Evolutionary conservation across 2,797 vertebrate genomes (phyloP).

Genomic region (Epinephelus malabaricus): DNA sequence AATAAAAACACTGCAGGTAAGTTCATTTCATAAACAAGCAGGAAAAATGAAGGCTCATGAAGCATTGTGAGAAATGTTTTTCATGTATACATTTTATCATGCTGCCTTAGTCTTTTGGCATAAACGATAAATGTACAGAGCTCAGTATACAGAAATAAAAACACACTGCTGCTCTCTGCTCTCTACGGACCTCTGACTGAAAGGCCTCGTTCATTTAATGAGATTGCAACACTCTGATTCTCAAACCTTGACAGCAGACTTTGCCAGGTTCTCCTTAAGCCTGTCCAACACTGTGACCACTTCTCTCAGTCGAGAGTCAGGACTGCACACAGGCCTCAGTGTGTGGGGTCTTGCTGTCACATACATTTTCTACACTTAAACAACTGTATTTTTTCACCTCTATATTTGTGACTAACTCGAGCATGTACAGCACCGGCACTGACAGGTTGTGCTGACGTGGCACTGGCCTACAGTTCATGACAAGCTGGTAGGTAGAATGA

Average conservation of each 20-base stretch:
- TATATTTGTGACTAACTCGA: slow-evolving; percentile 41
- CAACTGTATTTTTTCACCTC: slow-evolving; percentile 32
- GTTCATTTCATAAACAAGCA: background rate
- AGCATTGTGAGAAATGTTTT: background rate
- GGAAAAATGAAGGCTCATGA: slow-evolving; percentile 3
- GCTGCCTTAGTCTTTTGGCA: slow-evolving; percentile 31
- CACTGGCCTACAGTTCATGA: slow-evolving; percentile 24
- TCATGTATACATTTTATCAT: slow-evolving; percentile 4
- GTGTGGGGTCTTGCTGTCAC: slow-evolving; percentile 62
- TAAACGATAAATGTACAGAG: slow-evolving; percentile 15
- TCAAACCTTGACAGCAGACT: slow-evolving; percentile 70
- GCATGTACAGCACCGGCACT: background rate
- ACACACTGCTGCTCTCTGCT: slow-evolving; percentile 38
- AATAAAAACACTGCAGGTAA: background rate
- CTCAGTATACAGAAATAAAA: slow-evolving; percentile 31
- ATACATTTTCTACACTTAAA: slow-evolving; percentile 59
- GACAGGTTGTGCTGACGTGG: slow-evolving; percentile 53
- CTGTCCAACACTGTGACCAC: slow-evolving; percentile 68
- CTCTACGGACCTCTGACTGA: slow-evolving; percentile 55
- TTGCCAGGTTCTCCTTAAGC: slow-evolving; percentile 63
- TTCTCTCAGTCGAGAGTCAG: slow-evolving; percentile 52
- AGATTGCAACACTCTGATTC: slow-evolving; percentile 72
- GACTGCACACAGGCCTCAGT: slow-evolving; percentile 24
- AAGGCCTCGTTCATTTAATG: slow-evolving; percentile 71
- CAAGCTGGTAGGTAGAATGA: slow-evolving; percentile 25